Conservation (phyloP, 2,797 vertebrate species). For the Phataginus tricuspis region DNA sequence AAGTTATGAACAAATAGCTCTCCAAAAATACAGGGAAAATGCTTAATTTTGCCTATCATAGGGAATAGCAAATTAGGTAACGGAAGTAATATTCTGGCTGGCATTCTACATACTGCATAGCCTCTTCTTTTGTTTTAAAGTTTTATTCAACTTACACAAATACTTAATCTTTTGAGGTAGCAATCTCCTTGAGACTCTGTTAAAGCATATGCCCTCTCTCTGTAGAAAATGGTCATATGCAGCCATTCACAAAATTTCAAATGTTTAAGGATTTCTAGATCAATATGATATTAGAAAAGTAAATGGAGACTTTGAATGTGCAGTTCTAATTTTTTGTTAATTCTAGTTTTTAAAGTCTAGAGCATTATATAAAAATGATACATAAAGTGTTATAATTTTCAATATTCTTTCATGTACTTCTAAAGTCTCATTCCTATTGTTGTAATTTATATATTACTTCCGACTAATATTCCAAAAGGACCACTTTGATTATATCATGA, state of each 20-base stretch:
- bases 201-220: background rate
- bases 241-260: background rate
- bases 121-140: background rate
- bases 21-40: background rate
- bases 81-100: background rate
- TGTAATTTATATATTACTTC: background rate
- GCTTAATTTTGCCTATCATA: background rate
- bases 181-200: background rate
- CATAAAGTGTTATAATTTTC: background rate
- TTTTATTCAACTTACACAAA: background rate
- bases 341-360: background rate
- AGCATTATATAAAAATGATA: background rate
- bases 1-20: background rate
- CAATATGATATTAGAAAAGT: background rate
- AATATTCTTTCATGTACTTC: background rate
- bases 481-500: background rate
- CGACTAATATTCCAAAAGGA: slow-evolving; percentile 21
- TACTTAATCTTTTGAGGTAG: background rate
- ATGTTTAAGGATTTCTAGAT: background rate
- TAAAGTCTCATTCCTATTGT: background rate
- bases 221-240: background rate
- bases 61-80: background rate
- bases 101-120: background rate
- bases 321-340: background rate
- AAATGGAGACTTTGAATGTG: background rate